These are phyloP conservation scores for Otis tarda DNA, from an alignment of 2,113 vertebrate genomes.

Conservation along the genomic window DNA sequence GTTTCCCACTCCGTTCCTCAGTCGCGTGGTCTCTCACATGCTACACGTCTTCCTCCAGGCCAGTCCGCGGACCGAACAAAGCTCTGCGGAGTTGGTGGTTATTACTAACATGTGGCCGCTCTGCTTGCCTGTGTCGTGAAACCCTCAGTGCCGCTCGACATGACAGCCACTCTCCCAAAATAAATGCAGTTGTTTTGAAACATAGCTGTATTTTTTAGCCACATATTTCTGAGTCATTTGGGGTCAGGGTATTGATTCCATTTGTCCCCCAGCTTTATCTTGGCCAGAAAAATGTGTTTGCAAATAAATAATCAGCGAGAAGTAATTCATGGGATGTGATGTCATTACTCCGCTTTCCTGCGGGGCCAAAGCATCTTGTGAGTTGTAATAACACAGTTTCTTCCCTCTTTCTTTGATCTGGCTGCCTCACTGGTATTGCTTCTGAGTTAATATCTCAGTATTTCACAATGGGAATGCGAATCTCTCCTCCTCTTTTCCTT, in stretches of 20 bases:
- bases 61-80: background rate
- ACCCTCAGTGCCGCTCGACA: background rate
- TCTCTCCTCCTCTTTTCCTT: background rate
- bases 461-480: background rate
- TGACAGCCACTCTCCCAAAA: background rate
- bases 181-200: background rate
- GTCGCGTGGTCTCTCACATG: background rate
- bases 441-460: background rate
- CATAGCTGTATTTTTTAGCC: background rate
- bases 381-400: background rate
- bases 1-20: background rate
- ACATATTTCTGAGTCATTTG: background rate
- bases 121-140: background rate
- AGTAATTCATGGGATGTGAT: background rate
- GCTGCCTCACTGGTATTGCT: background rate
- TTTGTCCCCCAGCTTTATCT: slow-evolving; percentile 10
- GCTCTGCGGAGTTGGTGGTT: background rate
- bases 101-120: background rate
- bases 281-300: background rate
- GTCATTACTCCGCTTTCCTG: background rate
- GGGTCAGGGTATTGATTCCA: background rate
- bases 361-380: background rate
- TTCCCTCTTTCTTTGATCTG: background rate
- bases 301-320: background rate
- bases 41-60: background rate